Evolutionary conservation across 1,140 invertebrate genomes (phyloP), one percentile per base, ranked within the genome.

Genomic region (Tribolium madens): DNA sequence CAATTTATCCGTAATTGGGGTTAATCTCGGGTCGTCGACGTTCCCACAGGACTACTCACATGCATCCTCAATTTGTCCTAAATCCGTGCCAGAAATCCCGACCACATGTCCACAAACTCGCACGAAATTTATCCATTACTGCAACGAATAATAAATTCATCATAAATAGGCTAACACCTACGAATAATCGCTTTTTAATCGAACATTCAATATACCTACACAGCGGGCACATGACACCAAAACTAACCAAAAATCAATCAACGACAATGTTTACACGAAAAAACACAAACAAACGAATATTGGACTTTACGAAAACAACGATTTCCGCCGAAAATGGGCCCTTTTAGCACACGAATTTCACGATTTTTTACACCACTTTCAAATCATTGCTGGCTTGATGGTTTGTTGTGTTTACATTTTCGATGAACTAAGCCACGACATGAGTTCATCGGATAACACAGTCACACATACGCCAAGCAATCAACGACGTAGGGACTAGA

Each of bases 351-450:
- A 26, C 13, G 26, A 64, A 64, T 33, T 42, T 42, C 26, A 57
- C 57, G 26, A 64, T 33, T 64, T 64, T 64, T 60, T 13, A 60
- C 53, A 26, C 53, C 18, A 60, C 53, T 60, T 64, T 64, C 57
- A 64, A 64, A 64, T 64, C 57, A 14, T 10, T 33, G 9, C 26
- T 64, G 57, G n/a, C 26, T 64, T 64, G 57, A 64, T 64, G 14
- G 57, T 64, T 64, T 64, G 52, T 57, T 57, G 57, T 64, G 57
- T 64, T 64, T 64, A 64, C 57, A 64, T 64, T 64, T 64, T 64
- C 12, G 48, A n/a, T 10, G 48, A 17, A 12, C 13, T 14, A 50
- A 26, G 48, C 13, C 7, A 13, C 48, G 48, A 50, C 52, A 57
- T 9, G 15, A 26, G 6, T 1, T 4, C 0, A 26, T 3, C 10